Base-by-base conservation (phyloP, 2,888 invertebrate species). In the Heliconius ismenius region DNA sequence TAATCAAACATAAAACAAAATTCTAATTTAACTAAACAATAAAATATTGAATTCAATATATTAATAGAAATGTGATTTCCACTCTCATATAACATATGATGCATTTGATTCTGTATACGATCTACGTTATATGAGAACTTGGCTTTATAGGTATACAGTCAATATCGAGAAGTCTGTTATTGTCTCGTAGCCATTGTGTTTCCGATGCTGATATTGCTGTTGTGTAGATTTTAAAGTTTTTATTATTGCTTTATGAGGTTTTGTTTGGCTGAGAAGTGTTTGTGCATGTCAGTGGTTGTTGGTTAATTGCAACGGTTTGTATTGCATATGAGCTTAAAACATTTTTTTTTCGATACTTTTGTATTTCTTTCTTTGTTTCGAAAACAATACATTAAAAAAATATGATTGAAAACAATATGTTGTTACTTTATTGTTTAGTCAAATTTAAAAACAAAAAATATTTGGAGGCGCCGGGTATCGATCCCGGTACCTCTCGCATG, bases 391-490 rank as follows among this genome's bases (percentile, higher is more conserved):
- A 36, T n/a, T 21, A 11, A 58, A 58, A 54, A 58, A 58, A 58
- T 18, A 32, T 65, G 6, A 49, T 49, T 49, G 49, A 11, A 36
- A 36, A 65, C 11, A n/a, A 65, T 0, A 4, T 32, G 11, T 21
- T 65, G 13, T 4, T 39, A 24, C 13, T 36, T 15, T 11, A n/a
- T 13, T n/a, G 24, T 39, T 18, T 18, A 18, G 3, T 54, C 3
- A 58, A 58, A 39, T 18, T 24, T 18, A 39, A 39, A 49, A 49
- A 64, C 6, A 28, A 49, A n/a, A 49, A 4, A 13, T n/a, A 21
- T 10, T 85, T 93, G 92, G 92, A 94, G 92, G 93, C 92, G 93
- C 93, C 92, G 92, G 77, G 79, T 79, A 77, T 77, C 75, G 77
- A 77, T 79, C 77, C 79, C 77, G 77, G 75, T 79, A 77, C 75